Conservation (phyloP, 2,888 invertebrate species). For the Mythimna albipuncta region DNA sequence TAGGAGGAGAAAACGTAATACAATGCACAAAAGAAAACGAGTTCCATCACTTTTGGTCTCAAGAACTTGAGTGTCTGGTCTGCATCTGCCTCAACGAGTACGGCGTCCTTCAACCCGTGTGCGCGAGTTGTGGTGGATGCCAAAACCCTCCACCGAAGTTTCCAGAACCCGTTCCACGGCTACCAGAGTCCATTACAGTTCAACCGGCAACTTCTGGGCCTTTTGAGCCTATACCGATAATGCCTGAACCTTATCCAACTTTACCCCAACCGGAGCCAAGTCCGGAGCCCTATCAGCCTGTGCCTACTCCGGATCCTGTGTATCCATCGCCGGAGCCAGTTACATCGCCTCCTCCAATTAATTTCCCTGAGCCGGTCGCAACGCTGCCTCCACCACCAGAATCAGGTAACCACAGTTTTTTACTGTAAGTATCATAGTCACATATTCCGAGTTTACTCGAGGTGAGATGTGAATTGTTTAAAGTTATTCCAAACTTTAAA, state of each 20-base stretch:
- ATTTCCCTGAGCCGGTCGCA: slow-evolving; percentile 24
- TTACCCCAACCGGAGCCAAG: slow-evolving; percentile 35
- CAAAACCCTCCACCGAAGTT: slow-evolving; percentile 36
- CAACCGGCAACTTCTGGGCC: slow-evolving; percentile 28
- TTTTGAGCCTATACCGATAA: slow-evolving; percentile 4
- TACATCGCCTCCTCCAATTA: slow-evolving; percentile 13
- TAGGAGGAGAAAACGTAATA: slow-evolving; percentile 71
- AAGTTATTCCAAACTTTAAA: background rate
- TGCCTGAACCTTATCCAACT: slow-evolving; percentile 27
- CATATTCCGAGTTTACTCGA: background rate
- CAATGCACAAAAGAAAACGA: slow-evolving; percentile 75
- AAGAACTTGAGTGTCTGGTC: slow-evolving; percentile 72
- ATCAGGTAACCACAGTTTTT: slow-evolving; percentile 24
- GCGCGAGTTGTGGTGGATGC: slow-evolving; percentile 77
- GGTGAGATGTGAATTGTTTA: background rate
- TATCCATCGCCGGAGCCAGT: slow-evolving; percentile 11
- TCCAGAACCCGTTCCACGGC: slow-evolving; percentile 29
- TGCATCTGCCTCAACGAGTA: slow-evolving; percentile 77
- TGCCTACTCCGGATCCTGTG: slow-evolving; percentile 30
- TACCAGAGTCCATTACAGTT: slow-evolving; percentile 45
- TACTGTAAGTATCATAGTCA: background rate
- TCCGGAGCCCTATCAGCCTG: slow-evolving; percentile 33
- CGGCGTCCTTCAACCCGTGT: slow-evolving; percentile 72
- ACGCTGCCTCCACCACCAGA: slow-evolving; percentile 34
- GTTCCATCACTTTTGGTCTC: slow-evolving; percentile 73